Percentiles rank a stretch among this genome's conserved stretches.
Evolutionary conservation across 2,797 vertebrate genomes (phyloP).

Genomic region (Tiaroga cobitis): DNA sequence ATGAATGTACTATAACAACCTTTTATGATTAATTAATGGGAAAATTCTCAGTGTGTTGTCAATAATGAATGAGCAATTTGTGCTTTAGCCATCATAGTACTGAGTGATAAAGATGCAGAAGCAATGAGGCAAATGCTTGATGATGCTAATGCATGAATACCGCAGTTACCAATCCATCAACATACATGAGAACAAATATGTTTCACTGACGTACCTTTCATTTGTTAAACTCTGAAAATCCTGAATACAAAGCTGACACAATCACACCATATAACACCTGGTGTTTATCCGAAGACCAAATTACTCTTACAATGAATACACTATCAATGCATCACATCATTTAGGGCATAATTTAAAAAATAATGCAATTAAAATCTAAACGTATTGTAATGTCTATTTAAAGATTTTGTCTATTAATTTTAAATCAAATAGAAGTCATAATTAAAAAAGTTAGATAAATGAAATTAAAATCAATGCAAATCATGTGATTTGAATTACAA

Average conservation of each 20-base stretch:
- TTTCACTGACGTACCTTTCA: neutral
- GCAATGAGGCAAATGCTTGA: neutral
- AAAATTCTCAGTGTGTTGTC: neutral
- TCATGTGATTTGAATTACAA: neutral
- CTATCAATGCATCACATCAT: neutral
- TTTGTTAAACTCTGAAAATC: constrained; percentile 31
- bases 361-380: neutral
- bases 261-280: constrained; percentile 18
- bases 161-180: neutral
- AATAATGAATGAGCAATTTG: constrained; percentile 31
- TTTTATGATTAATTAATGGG: neutral
- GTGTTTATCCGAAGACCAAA: constrained; percentile 27
- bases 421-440: neutral
- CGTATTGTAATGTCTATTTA: neutral
- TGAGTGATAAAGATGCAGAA: neutral
- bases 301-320: constrained; percentile 9
- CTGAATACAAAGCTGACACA: constrained; percentile 32
- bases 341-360: neutral
- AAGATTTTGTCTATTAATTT: neutral
- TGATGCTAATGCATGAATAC: neutral
- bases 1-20: too few relatives aligned
- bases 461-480: too few relatives aligned
- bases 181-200: neutral
- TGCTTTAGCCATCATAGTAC: constrained; percentile 5
- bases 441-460: neutral